Evolutionary conservation across 2,113 vertebrate genomes (phyloP), one percentile per base, ranked within the genome.

Genomic region (Enhydra lutris): DNA sequence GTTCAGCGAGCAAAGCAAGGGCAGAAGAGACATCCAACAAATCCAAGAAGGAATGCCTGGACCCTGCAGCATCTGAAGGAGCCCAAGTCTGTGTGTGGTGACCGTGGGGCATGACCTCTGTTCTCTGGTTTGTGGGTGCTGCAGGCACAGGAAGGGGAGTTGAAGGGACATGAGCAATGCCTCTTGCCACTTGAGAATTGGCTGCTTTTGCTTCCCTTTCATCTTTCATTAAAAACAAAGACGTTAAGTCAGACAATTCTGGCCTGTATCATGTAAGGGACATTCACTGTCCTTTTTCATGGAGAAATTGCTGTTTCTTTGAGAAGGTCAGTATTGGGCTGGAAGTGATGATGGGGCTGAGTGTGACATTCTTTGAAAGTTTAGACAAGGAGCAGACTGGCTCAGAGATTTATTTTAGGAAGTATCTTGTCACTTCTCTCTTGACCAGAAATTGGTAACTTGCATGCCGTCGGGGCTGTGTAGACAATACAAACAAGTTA

Each of bases 171-270:
- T n/a, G 26, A 7, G 0, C n/a, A 39, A 3, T 20, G 71, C 39
- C 26, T 73, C 36, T 47, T 24, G 1, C 3, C 23, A 36, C 31
- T 29, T 79, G 23, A 50, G 59, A 29, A 42, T 71, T 71, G 89
- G 20, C 31, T 52, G 3, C 26, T 97, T 20, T 84, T 81, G 87
- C 83, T 89, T 95, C 63, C 80, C 12, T 34, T 87, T 90, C 50
- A 29, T 59, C 45, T 92, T 94, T 65, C 65, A 36, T 29, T 59
- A 31, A n/a, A 80, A 92, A 36, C 65, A 86, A 91, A 89, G 10
- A 63, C 34, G 3, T 85, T 88, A 76, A 74, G 39, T 82, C 4
- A 59, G 34, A 96, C 50, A 93, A 36, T 79, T 61, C 59, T 20
- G 71, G 15, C 31, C 36, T 39, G 14, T 12, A 21, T 79, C 61